phyloP scores from a whole-genome alignment of 2,113 vertebrate genomes.

The Isichthys henryi region DNA sequence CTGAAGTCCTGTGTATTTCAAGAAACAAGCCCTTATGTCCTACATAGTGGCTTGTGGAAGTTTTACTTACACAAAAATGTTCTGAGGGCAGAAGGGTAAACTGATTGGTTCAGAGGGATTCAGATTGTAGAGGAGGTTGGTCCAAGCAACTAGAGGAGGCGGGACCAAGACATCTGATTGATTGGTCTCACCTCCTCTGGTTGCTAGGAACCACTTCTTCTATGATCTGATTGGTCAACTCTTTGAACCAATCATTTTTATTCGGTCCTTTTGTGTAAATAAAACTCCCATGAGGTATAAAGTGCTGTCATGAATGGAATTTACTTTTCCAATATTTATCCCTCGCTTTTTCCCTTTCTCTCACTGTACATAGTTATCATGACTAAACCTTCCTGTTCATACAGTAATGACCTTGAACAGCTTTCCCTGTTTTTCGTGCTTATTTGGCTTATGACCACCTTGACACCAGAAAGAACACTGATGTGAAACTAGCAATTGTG shows the following conservation, averaged over 20 bases:
- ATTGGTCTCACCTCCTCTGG: too few relatives aligned
- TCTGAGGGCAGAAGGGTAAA: background rate
- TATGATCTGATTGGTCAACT: too few relatives aligned
- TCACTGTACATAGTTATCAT: background rate
- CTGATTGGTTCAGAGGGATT: background rate
- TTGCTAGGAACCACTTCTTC: too few relatives aligned
- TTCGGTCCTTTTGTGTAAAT: too few relatives aligned
- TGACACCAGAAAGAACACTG: background rate
- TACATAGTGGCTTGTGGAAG: background rate
- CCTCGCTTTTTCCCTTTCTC: background rate
- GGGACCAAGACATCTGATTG: too few relatives aligned
- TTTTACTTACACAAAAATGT: background rate
- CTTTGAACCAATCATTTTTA: too few relatives aligned
- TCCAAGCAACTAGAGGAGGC: too few relatives aligned
- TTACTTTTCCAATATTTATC: background rate
- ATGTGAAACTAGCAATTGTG: too few relatives aligned
- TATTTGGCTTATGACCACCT: background rate
- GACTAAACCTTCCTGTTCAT: background rate
- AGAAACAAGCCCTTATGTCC: background rate
- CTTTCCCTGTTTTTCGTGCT: background rate
- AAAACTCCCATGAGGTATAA: background rate
- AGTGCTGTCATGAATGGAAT: background rate
- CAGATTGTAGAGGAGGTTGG: background rate
- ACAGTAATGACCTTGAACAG: background rate
- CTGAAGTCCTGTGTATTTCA: background rate